Base-by-base conservation (phyloP, 2,797 vertebrate genomes). In the Chromis chromis region DNA sequence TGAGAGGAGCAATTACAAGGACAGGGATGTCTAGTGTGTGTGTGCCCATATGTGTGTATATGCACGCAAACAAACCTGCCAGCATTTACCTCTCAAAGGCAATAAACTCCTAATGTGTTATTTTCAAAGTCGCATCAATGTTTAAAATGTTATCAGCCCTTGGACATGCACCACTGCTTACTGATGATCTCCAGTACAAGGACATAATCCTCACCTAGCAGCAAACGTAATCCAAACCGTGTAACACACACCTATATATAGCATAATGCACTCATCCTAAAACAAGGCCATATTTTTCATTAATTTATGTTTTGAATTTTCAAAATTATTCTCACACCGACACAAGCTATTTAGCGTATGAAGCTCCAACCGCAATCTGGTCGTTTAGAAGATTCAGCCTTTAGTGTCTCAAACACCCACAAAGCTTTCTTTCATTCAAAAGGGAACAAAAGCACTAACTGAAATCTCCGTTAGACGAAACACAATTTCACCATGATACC, bases 1-100 rank as follows among this genome's bases (percentile, higher is more conserved):
- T 88, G 85, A 93, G 89, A 88, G 56, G 89, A 91, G 86, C 91
- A 94, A 91, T 94, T 93, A 93, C 91, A 91, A 91, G 86, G 86
- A 85, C 74, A 70, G 57, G 50, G 74, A 70, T 82, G 67, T 82
- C 61, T 84, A 57, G 82, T 60, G 74, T 57, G 57, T 72, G 57
- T 74, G 59, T 58, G 66, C 52, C 56, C 36, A 24, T 5, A 42
- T 17, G 60, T 58, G 70, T 76, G 60, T 55, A 64, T 65, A 14
- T 0, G 48, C 36, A 65, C 61, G 1, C 28, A 78, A 56, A 69
- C 60, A 75, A 81, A 91, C 88, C 89, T 90, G 91, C 84, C 84
- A 90, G 81, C 87, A 79, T 88, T 89, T 85, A 89, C 85, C 90
- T 89, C 89, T 93, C 82, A 89, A 88, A 91, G 79, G 88, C 89